Conservation (phyloP, 2,797 vertebrate species). For the Xiphophorus birchmanni region DNA sequence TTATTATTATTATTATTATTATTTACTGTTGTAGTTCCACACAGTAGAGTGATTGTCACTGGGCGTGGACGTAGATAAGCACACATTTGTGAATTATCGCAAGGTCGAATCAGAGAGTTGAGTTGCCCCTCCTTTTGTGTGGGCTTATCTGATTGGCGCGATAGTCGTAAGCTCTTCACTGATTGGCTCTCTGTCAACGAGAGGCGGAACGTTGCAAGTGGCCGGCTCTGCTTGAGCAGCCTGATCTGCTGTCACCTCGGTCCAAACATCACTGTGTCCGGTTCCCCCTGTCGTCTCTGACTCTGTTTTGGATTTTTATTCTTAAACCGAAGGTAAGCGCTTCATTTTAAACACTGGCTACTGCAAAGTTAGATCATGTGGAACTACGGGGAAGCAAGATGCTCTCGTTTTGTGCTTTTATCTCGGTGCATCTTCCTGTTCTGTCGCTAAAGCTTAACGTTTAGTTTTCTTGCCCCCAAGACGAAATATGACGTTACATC, state of each 20-base stretch:
- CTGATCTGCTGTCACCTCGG: not conserved
- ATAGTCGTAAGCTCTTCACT: slow-evolving; percentile 10
- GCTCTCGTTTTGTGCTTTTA: not conserved
- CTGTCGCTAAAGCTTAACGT: not conserved
- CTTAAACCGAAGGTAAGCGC: slow-evolving; percentile 41
- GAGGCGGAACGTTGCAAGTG: slow-evolving; percentile 10
- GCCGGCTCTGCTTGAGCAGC: slow-evolving; percentile 4
- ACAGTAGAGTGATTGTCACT: not conserved
- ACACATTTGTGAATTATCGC: not conserved
- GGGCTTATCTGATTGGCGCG: slow-evolving; percentile 52
- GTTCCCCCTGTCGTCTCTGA: not conserved
- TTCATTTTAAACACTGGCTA: not conserved
- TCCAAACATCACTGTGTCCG: not conserved
- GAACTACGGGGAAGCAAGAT: not conserved
- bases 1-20: not conserved
- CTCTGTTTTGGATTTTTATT: slow-evolving; percentile 10
- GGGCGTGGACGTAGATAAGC: not conserved
- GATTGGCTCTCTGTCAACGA: slow-evolving; percentile 58
- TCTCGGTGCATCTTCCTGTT: not conserved
- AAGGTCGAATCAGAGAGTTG: slow-evolving; percentile 15
- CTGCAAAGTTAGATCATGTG: not conserved
- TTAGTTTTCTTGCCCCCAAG: not conserved
- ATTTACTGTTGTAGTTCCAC: not conserved
- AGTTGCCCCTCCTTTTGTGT: slow-evolving; percentile 12
- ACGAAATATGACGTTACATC: fast-evolving